A percentile compares a stretch with the other conserved stretches of the same genome.
These are phyloP conservation scores for Python bivittatus DNA, from an alignment of 2,113 vertebrate species.

Conservation along the genomic window DNA sequence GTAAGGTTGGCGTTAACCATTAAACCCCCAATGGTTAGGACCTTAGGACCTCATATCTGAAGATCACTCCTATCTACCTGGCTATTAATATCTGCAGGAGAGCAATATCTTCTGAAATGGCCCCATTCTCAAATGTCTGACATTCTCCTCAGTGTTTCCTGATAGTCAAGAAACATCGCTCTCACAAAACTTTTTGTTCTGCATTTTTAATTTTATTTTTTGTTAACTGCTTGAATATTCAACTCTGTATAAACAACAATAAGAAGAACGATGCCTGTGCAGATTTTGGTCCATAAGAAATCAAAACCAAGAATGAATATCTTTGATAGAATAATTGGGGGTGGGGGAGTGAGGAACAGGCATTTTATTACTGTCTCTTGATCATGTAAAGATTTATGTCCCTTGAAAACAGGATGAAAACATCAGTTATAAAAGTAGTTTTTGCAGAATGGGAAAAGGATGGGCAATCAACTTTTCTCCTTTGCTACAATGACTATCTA, in stretches of 20 bases:
- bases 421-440: not conserved
- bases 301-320: not conserved
- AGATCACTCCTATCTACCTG: not conserved
- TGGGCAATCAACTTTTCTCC: not conserved
- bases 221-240: not conserved
- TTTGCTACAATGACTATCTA: not conserved
- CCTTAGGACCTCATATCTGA: not conserved
- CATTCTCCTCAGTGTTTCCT: not conserved
- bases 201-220: not conserved
- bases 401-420: not conserved
- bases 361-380: not conserved
- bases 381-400: not conserved
- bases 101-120: not conserved
- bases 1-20: not conserved
- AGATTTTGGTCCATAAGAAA: not conserved
- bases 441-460: not conserved
- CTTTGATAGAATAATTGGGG: not conserved
- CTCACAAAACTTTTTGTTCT: not conserved
- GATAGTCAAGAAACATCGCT: not conserved
- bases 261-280: not conserved
- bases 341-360: not conserved
- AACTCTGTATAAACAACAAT: not conserved
- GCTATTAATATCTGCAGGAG: not conserved
- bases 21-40: not conserved
- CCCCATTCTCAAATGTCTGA: not conserved